Evolutionary conservation across 2,888 invertebrate genomes (phyloP), one percentile per base, ranked within the genome.

Genomic region (Eledone cirrhosa): DNA sequence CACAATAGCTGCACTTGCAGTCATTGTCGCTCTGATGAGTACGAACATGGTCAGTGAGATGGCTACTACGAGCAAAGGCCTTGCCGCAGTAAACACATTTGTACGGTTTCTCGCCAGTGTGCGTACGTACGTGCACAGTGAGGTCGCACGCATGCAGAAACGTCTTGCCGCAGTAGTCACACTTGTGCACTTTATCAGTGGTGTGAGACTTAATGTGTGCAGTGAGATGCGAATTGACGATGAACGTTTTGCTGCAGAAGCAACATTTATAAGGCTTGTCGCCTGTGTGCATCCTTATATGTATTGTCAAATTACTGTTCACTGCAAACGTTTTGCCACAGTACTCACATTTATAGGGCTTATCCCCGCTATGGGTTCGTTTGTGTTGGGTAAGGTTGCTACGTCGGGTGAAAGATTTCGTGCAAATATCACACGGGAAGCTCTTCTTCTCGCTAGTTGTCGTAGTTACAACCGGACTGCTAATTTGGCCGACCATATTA

Each of bases 111-210:
- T 72, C 69, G 22, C 69, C 69, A 2, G 69, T 72, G 14, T 72
- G 69, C 0, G 69, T 72, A 31, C 69, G 22, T 2, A 72, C 69
- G 24, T 72, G 69, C 8, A 72, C 69, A 5, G 69, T 72, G 22
- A 72, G n/a, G 69, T 72, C 69, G n/a, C 69, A 72, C n/a, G 69
- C 69, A 72, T 72, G 69, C 69, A 72, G 41, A 41, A 72, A 72
- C 16, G 69, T 72, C 29, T 72, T 72, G 11, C 69, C 69, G 13
- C 69, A 72, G 41, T 72, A 72, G 69, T 72, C 69, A 33, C 69
- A 72, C 33, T 72, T 72, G 69, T 72, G 69, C 41, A 72, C 11
- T 31, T 72, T 72, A 5, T 72, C 69, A 5, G 33, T 41, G 22
- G 69, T 72, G 31, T 72, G 69, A 33, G 69, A 72, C n/a, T 72